These are phyloP conservation scores for Echinometra lucunter DNA, from an alignment of 53 echinoderm and acorn worm species.

Conservation along the genomic window DNA sequence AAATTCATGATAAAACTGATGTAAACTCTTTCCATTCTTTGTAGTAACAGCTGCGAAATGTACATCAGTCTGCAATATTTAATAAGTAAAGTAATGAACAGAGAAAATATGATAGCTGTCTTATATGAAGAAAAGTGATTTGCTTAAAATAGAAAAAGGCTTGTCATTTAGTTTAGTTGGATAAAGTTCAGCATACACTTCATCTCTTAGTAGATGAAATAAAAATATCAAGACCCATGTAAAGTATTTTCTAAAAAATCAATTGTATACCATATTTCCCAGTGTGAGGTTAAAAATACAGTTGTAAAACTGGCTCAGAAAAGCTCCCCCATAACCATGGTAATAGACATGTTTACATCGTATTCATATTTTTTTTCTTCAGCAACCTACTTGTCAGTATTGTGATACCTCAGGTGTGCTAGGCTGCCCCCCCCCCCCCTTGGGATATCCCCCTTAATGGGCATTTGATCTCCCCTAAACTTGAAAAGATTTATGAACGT, in stretches of 20 bases:
- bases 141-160: background rate
- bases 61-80: background rate
- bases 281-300: conserved; percentile 35
- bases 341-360: conserved; percentile 25
- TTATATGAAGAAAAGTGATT: background rate
- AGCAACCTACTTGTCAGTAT: conserved; percentile 10
- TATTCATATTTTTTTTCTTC: background rate
- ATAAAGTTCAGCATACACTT: background rate
- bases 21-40: background rate
- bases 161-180: background rate
- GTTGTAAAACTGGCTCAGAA: background rate
- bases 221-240: background rate
- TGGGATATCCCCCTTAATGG: conserved; percentile 54
- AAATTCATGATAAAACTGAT: background rate
- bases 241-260: background rate
- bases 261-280: background rate
- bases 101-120: background rate
- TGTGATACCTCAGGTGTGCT: conserved; percentile 36
- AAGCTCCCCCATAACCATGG: background rate
- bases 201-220: background rate
- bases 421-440: background rate
- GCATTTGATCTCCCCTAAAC: conserved; percentile 58
- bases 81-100: background rate
- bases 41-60: background rate
- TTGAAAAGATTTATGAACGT: conserved; percentile 39